Conservation (phyloP, 2,113 vertebrate genomes). For the Hiodon tergisus region DNA sequence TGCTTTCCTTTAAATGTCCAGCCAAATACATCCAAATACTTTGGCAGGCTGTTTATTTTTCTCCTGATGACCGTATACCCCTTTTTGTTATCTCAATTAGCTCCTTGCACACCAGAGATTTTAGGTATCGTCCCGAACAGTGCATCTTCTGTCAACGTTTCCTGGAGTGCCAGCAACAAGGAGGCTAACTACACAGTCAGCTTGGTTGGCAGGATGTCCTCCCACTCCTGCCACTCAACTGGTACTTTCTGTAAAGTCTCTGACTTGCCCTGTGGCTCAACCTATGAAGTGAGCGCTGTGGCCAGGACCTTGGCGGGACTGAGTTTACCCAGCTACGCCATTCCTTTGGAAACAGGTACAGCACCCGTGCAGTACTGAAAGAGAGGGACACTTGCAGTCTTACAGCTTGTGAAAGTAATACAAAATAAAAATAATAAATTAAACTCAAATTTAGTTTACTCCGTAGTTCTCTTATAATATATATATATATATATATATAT, state of each 20-base stretch:
- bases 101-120: slow-evolving; percentile 78
- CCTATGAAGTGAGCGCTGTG: slow-evolving; percentile 65
- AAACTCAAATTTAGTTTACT: background rate
- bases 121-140: slow-evolving; percentile 55
- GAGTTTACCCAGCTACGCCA: slow-evolving; percentile 80
- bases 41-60: no score
- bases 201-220: slow-evolving; percentile 36
- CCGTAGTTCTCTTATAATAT: no score
- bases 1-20: no score
- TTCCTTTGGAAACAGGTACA: slow-evolving; percentile 74
- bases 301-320: slow-evolving; percentile 64
- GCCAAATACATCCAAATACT: no score
- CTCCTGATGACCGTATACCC: background rate
- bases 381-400: background rate
- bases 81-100: slow-evolving; percentile 47
- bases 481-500: no score
- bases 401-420: background rate
- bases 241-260: slow-evolving; percentile 62
- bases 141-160: slow-evolving; percentile 54
- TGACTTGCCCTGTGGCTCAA: slow-evolving; percentile 74
- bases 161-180: slow-evolving; percentile 65
- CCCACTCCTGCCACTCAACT: slow-evolving; percentile 56
- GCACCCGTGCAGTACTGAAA: background rate
- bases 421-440: background rate
- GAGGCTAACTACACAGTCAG: slow-evolving; percentile 64